Percentiles rank a stretch among this genome's conserved stretches.
phyloP scores from a whole-genome alignment of 2,888 invertebrate genomes.

The Incurvaria masculella region DNA sequence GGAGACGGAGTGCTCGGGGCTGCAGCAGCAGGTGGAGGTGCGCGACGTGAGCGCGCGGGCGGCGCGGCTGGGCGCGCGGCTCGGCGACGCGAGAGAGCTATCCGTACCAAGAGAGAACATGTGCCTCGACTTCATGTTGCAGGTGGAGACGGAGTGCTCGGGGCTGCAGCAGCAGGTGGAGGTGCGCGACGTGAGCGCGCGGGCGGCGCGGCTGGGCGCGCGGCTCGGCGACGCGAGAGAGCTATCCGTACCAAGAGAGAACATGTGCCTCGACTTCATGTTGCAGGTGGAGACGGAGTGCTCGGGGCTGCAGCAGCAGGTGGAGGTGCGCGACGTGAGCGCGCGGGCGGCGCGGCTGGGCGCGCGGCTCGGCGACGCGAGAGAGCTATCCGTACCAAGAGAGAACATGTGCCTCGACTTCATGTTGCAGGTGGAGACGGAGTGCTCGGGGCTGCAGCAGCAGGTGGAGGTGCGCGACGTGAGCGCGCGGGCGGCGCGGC shows the following conservation, averaged over 20 bases:
- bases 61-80: conserved; percentile 76
- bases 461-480: conserved; percentile 92
- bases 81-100: conserved; percentile 76
- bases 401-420: conserved; percentile 90
- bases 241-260: conserved; percentile 85
- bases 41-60: conserved; percentile 85
- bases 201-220: conserved; percentile 80
- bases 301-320: conserved; percentile 82
- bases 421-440: conserved; percentile 71
- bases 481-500: conserved; percentile 79
- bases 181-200: conserved; percentile 84
- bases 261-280: conserved; percentile 84
- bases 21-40: conserved; percentile 88
- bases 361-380: conserved; percentile 78
- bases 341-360: conserved; percentile 83
- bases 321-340: conserved; percentile 88
- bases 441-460: conserved; percentile 84
- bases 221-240: conserved; percentile 79
- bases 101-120: conserved; percentile 91
- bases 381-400: conserved; percentile 78
- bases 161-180: conserved; percentile 85
- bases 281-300: conserved; percentile 79
- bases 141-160: conserved; percentile 84
- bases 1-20: conserved; percentile 82
- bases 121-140: conserved; percentile 72